Base-by-base conservation (phyloP, 2,113 vertebrate genomes). In the Coturnix japonica region DNA sequence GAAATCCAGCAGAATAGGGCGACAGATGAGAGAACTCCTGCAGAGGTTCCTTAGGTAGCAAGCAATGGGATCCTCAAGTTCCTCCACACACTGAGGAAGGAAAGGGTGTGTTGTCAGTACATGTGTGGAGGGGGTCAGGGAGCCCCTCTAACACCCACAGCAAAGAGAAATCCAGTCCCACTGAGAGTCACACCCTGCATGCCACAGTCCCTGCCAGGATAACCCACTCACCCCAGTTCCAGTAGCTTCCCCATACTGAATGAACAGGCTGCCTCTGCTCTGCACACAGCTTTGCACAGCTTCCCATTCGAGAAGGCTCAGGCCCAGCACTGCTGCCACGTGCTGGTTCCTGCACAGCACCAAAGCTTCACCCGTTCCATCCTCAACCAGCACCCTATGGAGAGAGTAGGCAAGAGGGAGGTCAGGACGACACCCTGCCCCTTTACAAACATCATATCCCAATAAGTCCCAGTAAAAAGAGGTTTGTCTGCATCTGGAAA, bases 291-390 rank as follows among this genome's bases (percentile, higher is more conserved):
- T 95, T 96, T 98, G 98, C 76, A 98, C 94, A 80, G 97, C 97
- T 96, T 97, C 98, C 98, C 98, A 99, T 81, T 98, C 97, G 0
- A n/a, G 77, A 15, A 67, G 77, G 37, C 87, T 96, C 89, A 99
- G 85, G 78, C 96, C 94, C 94, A 99, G 95, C 82, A 98, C 49
- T 73, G 93, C 77, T 22, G 90, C 92, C 44, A 98, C 96, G 0
- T 95, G 95, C 19, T 91, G 95, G 49, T 97, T 97, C 17, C 95
- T 97, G 85, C 98, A 97, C 67, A 97, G 96, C 44, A 98, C 96
- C 51, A 97, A 95, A 47, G 97, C 98, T 69, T 98, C 98, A n/a
- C 96, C 98, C 3, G 98, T 98, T 16, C 98, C 98, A 0, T 99
- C 98, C 25, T 99, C 98, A 19, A 98, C 93, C 71, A 98, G 96